These are phyloP conservation scores for Zosterops borbonicus DNA, from an alignment of 2,113 vertebrate species.

Conservation along the genomic window DNA sequence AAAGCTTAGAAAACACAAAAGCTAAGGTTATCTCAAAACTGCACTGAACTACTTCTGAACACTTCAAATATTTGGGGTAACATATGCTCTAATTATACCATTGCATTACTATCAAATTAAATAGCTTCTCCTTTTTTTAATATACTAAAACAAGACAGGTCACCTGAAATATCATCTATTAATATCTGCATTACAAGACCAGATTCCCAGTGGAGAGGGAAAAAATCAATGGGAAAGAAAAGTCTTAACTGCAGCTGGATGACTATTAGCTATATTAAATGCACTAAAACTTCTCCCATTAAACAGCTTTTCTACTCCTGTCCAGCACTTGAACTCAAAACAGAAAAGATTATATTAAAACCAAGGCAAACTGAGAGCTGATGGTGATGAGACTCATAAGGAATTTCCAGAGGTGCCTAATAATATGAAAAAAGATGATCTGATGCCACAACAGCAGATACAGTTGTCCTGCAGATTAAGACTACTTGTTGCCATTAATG, in stretches of 20 bases:
- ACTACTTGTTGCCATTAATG: slow-evolving; percentile 25
- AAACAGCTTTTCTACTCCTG: background rate
- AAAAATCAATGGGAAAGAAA: slow-evolving; percentile 3
- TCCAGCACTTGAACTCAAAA: background rate
- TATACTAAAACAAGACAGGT: slow-evolving; percentile 30
- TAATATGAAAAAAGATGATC: background rate
- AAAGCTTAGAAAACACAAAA: slow-evolving; percentile 18
- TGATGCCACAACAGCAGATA: background rate
- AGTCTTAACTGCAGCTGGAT: background rate
- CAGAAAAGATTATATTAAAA: background rate
- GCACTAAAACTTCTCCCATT: background rate
- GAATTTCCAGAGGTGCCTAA: background rate
- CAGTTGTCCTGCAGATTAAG: background rate
- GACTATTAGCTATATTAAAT: background rate
- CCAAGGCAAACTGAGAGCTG: background rate
- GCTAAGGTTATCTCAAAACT: slow-evolving; percentile 54
- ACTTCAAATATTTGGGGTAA: slow-evolving; percentile 24
- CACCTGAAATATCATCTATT: slow-evolving; percentile 22
- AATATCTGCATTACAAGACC: background rate
- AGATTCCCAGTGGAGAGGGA: background rate
- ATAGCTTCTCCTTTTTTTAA: background rate
- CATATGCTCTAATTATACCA: slow-evolving; percentile 43
- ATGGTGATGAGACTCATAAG: background rate
- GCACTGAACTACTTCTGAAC: slow-evolving; percentile 41
- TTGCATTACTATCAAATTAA: slow-evolving; percentile 28